Evolutionary conservation across 2,797 vertebrate genomes (phyloP), one percentile per base, ranked within the genome.

Genomic region (Odontamblyopus lacepedii): DNA sequence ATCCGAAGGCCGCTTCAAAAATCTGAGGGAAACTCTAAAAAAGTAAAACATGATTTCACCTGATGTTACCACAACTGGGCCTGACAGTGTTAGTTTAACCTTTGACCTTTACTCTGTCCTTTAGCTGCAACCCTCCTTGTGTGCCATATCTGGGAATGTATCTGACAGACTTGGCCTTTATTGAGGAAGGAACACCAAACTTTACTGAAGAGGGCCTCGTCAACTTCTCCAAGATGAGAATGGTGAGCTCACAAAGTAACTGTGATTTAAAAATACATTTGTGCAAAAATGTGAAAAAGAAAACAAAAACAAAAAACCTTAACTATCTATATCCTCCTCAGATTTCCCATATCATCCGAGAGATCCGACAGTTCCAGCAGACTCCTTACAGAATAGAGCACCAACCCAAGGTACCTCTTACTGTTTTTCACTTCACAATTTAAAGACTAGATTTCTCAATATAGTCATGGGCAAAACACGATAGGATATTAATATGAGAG

Each of bases 201-300:
- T 98, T 98, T 83, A 99, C 98, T 0, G 96, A 97, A 83, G 96
- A 98, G 80, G 97, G 97, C 44, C 96, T 99, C 64, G 98, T 99
- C 32, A 99, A 99, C 91, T 99, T 99, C 91, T 99, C 98, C 89
- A 99, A 99, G 93, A 99, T 99, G 98, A 95, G 98, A 90, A 99
- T 99, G 98, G 97, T 99, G 92, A 87, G 4, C 29, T 55, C 5
- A 0, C 0, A 18, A 0, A 35, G 2, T 0, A 27, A 2, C 6
- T 5, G 4, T 26, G 2, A 0, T 18, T 19, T 19, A 53, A 53
- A 53, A 53, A 19, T 18, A 53, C 19, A n/a, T 5, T 12, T 5
- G 32, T 35, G 5, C 12, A 41, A 41, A 41, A 41, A 41, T 12
- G 7, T 41, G 9, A 41, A 41, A 41, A 41, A 41, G 11, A 44